Evolutionary conservation across 2,888 invertebrate species (phyloP).

Genomic region (Aquatica leii): DNA sequence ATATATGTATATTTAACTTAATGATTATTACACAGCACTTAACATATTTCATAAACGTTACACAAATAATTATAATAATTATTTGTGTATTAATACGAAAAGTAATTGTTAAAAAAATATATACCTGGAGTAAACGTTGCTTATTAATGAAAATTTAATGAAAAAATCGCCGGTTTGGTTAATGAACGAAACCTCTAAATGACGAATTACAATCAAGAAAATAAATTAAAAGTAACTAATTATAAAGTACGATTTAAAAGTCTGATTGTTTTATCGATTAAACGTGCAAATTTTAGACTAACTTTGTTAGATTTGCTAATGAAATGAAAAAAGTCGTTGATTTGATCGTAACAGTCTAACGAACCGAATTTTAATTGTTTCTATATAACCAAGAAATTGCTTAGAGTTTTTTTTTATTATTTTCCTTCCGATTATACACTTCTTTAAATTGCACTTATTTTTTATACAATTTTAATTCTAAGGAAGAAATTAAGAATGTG

Average conservation of each 20-base stretch:
- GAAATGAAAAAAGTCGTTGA: conserved; percentile 47
- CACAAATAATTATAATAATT: no score
- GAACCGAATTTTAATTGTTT: conserved; percentile 44
- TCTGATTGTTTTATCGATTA: conserved; percentile 46
- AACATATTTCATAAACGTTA: no score
- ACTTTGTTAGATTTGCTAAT: conserved; percentile 47
- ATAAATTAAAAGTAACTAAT: conserved; percentile 45
- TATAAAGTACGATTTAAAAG: conserved; percentile 44
- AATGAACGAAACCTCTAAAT: conserved; percentile 18
- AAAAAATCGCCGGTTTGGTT: no score
- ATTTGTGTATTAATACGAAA: no score
- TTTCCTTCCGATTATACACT: not conserved
- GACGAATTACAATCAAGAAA: conserved; percentile 32
- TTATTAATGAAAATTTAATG: no score
- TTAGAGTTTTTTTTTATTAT: conserved; percentile 17
- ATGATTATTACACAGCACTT: no score
- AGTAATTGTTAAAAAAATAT: no score
- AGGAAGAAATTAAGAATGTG: no score
- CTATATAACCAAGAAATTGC: conserved; percentile 40
- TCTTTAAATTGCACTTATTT: not conserved
- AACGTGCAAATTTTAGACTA: conserved; percentile 39
- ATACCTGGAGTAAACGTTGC: no score
- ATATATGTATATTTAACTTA: no score
- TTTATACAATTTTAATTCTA: not conserved
- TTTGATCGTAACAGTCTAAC: conserved; percentile 43